Evolutionary conservation across 23 tunicate species (phyloP).

Genomic region (Phallusia fumigata): DNA sequence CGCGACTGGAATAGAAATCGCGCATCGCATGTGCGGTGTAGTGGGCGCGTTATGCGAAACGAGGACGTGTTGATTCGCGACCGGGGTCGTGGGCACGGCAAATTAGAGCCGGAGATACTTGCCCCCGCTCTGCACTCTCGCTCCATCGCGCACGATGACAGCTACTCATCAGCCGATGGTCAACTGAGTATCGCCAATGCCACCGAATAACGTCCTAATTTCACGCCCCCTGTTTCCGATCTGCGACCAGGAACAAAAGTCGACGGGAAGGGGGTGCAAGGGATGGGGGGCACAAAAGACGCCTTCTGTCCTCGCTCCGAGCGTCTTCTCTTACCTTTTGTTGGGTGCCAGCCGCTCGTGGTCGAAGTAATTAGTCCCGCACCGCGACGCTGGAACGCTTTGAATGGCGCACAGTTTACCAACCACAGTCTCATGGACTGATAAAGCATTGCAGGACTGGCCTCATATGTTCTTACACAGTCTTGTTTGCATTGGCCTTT

Average conservation of each 20-base stretch:
- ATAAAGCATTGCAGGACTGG: background rate
- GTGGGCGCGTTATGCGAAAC: slow-evolving; percentile 7
- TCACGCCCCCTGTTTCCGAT: slow-evolving; percentile 17
- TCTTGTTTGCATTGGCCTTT: background rate
- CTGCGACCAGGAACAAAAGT: background rate
- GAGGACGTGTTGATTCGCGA: background rate
- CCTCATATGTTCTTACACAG: background rate
- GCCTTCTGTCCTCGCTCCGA: background rate
- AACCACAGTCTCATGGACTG: background rate
- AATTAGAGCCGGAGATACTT: background rate
- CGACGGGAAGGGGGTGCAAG: slow-evolving; percentile 7
- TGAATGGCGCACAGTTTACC: background rate
- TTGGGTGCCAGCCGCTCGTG: slow-evolving; percentile 14
- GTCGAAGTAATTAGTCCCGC: slow-evolving; percentile 7
- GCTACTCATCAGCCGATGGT: too few species aligned
- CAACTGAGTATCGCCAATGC: background rate
- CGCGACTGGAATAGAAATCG: background rate
- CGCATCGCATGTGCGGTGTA: background rate
- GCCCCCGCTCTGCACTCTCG: slow-evolving; percentile 8
- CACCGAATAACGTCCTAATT: background rate
- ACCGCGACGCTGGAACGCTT: slow-evolving; percentile 2
- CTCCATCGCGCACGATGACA: background rate
- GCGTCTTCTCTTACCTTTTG: slow-evolving; percentile 1
- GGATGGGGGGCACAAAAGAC: slow-evolving; percentile 2
- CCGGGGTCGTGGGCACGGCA: slow-evolving; percentile 8